Evolutionary conservation across 2,797 vertebrate species (phyloP), one percentile per base, ranked within the genome.

Genomic region (Cirrhinus molitorella): DNA sequence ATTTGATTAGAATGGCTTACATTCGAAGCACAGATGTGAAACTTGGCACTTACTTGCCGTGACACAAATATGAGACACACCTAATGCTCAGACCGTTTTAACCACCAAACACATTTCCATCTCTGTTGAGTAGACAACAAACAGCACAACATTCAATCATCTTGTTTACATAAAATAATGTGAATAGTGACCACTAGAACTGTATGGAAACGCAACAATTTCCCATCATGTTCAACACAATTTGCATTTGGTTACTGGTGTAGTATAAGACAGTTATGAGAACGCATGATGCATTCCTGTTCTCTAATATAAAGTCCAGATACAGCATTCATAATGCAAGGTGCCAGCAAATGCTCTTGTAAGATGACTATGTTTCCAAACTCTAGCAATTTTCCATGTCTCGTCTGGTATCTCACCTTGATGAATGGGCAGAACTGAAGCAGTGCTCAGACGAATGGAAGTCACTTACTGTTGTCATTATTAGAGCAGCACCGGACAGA

Each of bases 401-500:
- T 85, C 16, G 9, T 47, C 71, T 63, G 85, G 31, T 79, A 23
- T 80, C 78, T 88, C 87, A 28, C 37, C 6, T 86, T 91, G 91
- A 93, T 90, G 87, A 89, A 92, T 86, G 82, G 85, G 85, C 55
- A 85, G 61, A 70, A 90, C 70, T 79, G 85, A 9, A 45, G 45
- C 31, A 53, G 81, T 14, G 86, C 80, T 68, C 63, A 87, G 85
- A 88, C 66, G 17, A 57, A 70, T 70, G 88, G 86, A 87, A 88
- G 87, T 91, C 88, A 87, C 89, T 91, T 89, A 91, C 90, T 53
- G 72, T 84, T 89, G 79, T 89, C 89, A 92, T 93, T 92, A 94
- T 93, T 91, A 91, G 90, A 87, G 88, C 84, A 65, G 88, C 59
- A 87, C 88, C 90, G 90, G 92, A 92, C 90, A 93, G 91, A 93